Evolutionary conservation across 2,797 vertebrate genomes (phyloP).

Genomic region (Kryptopterus vitreolus): DNA sequence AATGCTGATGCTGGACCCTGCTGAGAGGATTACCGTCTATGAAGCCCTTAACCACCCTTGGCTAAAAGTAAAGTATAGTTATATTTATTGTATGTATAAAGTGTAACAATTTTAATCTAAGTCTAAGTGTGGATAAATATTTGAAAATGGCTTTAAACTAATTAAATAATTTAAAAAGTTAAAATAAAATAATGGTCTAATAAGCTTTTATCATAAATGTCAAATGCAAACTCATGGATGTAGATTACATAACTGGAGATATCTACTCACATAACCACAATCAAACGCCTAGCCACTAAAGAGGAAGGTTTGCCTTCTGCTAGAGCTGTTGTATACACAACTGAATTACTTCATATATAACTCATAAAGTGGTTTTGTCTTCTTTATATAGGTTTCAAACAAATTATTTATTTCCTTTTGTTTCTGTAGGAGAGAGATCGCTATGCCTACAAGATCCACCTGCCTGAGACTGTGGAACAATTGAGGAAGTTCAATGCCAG

Average conservation of each 20-base stretch:
- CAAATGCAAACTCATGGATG: neutral
- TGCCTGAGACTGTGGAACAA: slow-evolving; percentile 97
- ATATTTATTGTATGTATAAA: neutral
- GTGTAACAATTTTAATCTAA: neutral
- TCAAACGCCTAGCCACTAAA: neutral
- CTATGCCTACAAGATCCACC: slow-evolving; percentile 98
- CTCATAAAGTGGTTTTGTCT: neutral
- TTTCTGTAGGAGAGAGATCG: slow-evolving; percentile 88
- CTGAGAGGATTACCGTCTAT: slow-evolving; percentile 98
- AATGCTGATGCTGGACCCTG: slow-evolving; percentile 98
- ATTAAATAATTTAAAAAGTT: neutral
- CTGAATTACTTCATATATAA: neutral
- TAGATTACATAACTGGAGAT: neutral
- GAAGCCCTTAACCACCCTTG: slow-evolving; percentile 98
- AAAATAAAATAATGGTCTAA: neutral
- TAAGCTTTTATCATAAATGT: neutral
- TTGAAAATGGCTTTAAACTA: neutral
- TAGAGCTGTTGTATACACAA: neutral
- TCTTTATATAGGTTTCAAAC: neutral
- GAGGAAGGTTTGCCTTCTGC: neutral
- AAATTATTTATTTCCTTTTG: neutral
- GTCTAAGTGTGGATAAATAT: neutral
- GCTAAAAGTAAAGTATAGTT: slow-evolving; percentile 85
- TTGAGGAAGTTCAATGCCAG: slow-evolving; percentile 97
- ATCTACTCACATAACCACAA: neutral